These are phyloP conservation scores for Lutjanus argentimaculatus DNA, from an alignment of 2,797 vertebrate species.

Conservation along the genomic window DNA sequence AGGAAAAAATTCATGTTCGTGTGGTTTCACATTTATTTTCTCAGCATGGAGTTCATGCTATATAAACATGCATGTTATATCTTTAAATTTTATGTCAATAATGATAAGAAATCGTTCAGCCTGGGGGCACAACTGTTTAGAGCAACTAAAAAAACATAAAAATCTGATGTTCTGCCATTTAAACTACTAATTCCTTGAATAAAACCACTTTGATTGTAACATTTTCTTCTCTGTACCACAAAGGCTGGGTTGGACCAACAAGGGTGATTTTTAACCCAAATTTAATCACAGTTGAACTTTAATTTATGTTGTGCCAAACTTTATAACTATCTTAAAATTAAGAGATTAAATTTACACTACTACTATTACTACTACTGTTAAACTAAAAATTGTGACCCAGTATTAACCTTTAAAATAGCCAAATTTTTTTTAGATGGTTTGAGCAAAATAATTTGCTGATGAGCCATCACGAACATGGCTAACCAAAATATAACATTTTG, in stretches of 20 bases:
- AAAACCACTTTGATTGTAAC: constrained; percentile 12
- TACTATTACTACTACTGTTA: too few species aligned
- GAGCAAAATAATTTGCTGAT: too few species aligned
- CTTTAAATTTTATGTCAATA: constrained; percentile 29
- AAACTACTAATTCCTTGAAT: not conserved
- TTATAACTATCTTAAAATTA: too few species aligned
- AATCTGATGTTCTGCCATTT: constrained; percentile 4
- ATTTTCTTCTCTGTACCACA: constrained; percentile 9
- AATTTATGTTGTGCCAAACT: too few species aligned
- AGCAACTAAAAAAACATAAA: not conserved
- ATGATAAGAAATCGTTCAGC: not conserved
- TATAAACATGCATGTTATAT: constrained; percentile 26
- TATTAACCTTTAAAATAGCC: too few species aligned
- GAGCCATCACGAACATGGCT: too few species aligned
- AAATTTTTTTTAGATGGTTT: too few species aligned
- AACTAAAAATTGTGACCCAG: too few species aligned
- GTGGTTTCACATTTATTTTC: constrained; percentile 50
- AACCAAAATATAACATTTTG: too few species aligned
- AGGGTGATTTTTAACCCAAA: too few species aligned
- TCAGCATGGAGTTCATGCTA: constrained; percentile 10
- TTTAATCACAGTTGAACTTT: too few species aligned
- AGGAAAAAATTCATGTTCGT: constrained; percentile 38
- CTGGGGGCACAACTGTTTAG: not conserved
- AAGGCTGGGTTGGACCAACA: not conserved
- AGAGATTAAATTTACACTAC: too few species aligned